phyloP scores from a whole-genome alignment of 2,113 vertebrate species.

The Ictidomys tridecemlineatus region DNA sequence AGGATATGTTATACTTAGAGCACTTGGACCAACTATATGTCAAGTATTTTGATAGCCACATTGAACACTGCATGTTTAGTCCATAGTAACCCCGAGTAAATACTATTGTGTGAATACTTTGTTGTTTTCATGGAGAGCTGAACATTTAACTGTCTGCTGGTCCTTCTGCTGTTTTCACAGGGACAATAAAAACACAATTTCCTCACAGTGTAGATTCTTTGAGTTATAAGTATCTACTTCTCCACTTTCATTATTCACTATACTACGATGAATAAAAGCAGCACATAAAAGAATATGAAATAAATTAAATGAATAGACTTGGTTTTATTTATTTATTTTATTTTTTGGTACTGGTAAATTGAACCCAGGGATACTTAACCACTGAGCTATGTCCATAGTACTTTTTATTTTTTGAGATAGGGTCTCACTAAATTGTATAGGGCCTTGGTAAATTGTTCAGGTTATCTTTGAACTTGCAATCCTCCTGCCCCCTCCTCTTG shows the following conservation, averaged over 20 bases:
- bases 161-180: constrained; percentile 15
- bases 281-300: not conserved
- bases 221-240: not conserved
- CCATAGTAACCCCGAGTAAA: not conserved
- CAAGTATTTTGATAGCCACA: not conserved
- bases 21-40: not conserved
- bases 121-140: not conserved
- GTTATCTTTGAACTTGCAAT: too few relatives aligned
- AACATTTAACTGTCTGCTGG: not conserved
- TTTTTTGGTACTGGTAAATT: too few relatives aligned
- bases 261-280: not conserved
- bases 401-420: too few relatives aligned
- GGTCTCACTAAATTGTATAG: too few relatives aligned
- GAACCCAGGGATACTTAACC: too few relatives aligned
- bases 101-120: not conserved
- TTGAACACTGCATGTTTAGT: not conserved
- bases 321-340: not conserved
- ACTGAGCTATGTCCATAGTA: too few relatives aligned
- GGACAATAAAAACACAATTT: constrained; percentile 2
- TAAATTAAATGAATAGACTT: constrained; percentile 1
- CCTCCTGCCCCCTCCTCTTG: too few relatives aligned
- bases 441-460: too few relatives aligned
- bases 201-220: not conserved
- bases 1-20: not conserved
- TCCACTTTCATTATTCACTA: not conserved